phyloP scores from a whole-genome alignment of 2,797 vertebrate species.

The Poecilia velifera region DNA sequence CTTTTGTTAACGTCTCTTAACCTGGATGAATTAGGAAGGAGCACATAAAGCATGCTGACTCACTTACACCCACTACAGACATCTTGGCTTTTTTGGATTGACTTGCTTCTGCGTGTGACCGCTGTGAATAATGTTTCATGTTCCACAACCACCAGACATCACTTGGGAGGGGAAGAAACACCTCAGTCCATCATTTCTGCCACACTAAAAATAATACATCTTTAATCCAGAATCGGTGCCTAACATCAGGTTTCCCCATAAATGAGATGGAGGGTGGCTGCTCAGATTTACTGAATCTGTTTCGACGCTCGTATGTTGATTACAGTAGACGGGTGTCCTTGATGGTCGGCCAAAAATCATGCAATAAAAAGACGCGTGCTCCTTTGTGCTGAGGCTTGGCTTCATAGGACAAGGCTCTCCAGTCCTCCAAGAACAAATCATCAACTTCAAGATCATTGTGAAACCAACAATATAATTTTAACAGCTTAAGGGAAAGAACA shows the following conservation, averaged over 20 bases:
- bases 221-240: neutral
- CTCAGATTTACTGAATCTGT: neutral
- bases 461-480: slow-evolving; percentile 53
- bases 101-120: neutral
- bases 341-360: slow-evolving; percentile 13
- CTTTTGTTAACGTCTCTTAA: neutral
- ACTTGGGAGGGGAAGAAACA: neutral
- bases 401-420: slow-evolving; percentile 45
- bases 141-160: neutral
- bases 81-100: neutral
- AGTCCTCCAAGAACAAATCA: slow-evolving; percentile 51
- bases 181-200: neutral
- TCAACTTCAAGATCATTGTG: slow-evolving; percentile 37
- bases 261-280: neutral
- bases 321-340: slow-evolving; percentile 33
- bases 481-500: slow-evolving; percentile 29
- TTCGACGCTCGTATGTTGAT: slow-evolving; percentile 24
- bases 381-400: slow-evolving; percentile 44
- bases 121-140: neutral
- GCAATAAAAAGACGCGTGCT: slow-evolving; percentile 36
- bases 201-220: neutral
- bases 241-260: neutral
- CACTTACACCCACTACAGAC: neutral
- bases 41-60: neutral
- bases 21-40: neutral